Base-by-base conservation (phyloP, 2,888 invertebrate genomes). In the Lumbricus terrestris region DNA sequence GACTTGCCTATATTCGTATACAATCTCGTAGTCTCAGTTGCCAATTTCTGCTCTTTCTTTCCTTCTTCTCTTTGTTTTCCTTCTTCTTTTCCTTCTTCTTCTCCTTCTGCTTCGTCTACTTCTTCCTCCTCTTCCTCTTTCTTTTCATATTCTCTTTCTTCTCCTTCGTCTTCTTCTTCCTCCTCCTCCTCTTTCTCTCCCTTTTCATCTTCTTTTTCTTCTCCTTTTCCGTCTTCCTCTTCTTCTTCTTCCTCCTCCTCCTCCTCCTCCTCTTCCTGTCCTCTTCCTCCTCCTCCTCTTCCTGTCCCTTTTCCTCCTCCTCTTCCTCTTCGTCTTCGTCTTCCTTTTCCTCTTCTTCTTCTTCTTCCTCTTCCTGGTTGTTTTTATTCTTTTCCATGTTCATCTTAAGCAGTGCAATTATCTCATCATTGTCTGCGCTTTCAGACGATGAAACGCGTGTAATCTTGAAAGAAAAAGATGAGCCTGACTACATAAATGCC, bases 401-500 rank as follows among this genome's bases (percentile, higher is more conserved):
- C 2, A 2, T 54, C 8, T n/a, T n/a, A n/a, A 5, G 5, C n/a
- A 29, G 69, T n/a, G 13, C 4, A 4, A 11, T n/a, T n/a, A 11
- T 69, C 2, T 6, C 29, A 8, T 23, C 8, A 85, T 16, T 35
- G 34, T 34, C 0, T 85, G 37, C n/a, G n/a, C 5, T 85, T 85
- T 33, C 93, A 95, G 95, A 94, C 93, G 95, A 99, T 95, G 98
- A 99, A 95, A 99, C 99, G n/a, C 96, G 99, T 92, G 98, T 99
- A 13, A 96, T 97, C 93, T 96, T 99, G 91, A 96, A 96, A 94
- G 96, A 96, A 93, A 96, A 95, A 1, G 96, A 96, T 93, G 95
- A 96, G 2, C 93, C 97, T 34, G 99, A 99, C 95, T 99, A 99
- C 94, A 98, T 99, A 92, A 99, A 99, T 95, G 99, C 99, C 91